Base-by-base conservation (phyloP, 2,797 vertebrate genomes). In the Xenopus petersii region DNA sequence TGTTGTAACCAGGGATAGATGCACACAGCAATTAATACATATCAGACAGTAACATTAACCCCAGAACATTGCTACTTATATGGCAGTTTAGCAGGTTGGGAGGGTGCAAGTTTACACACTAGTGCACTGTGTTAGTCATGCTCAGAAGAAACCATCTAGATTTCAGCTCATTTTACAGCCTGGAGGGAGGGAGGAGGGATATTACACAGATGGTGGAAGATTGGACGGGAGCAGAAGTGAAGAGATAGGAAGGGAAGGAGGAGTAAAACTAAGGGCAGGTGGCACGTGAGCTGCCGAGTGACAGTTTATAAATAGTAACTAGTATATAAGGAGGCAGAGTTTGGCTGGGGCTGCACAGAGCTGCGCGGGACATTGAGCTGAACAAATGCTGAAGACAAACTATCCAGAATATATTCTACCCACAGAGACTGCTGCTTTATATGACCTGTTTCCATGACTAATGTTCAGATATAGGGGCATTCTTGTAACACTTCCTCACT, bases 311-410 rank as follows among this genome's bases (percentile, higher is more conserved):
- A 87, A 87, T 87, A 84, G 81, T 80, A 75, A 67, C 10, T 74
- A 79, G 81, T 85, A 86, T 86, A 86, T 83, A 86, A 86, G 85
- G 78, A 62, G 70, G 79, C 82, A 81, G 83, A 84, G 81, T 81
- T 56, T 66, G 77, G 65, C 77, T 82, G 70, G 80, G 79, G 79
- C 64, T 81, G 79, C 77, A 80, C 78, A 48, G 80, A 74, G 70
- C 12, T 17, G 42, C 81, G 68, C 79, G 73, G 66, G 80, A 81
- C 16, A 15, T 56, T 56, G 9, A 17, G 13, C 54, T 56, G 54
- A 56, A 17, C 54, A 56, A 56, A 56, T 17, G 12, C 54, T 17
- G 6, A 2, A 8, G 15, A 56, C n/a, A 56, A 56, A 51, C 49
- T 12, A 51, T 1, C 4, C 36, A 1, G 8, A 6, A 42, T 42